phyloP scores from a whole-genome alignment of 2,888 invertebrate genomes.

The Andricus curvator region DNA sequence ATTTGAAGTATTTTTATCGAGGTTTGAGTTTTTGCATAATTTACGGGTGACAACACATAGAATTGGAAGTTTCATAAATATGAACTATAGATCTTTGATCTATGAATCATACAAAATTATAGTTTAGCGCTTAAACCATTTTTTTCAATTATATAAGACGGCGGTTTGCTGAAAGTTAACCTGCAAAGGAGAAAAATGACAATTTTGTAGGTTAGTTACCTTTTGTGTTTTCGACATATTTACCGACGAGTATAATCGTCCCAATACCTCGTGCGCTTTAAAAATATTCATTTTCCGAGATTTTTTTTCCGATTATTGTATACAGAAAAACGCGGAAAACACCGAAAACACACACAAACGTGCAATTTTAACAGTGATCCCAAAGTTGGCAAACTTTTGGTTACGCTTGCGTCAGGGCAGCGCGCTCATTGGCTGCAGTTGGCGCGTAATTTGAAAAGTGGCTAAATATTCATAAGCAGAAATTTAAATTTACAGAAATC shows the following conservation, averaged over 20 bases:
- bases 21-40: not conserved
- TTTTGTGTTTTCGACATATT: constrained; percentile 85
- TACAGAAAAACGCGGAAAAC: not conserved
- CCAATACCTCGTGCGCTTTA: constrained; percentile 67
- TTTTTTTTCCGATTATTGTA: not conserved
- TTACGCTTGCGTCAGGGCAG: too few species aligned
- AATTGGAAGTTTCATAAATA: not conserved
- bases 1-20: not conserved
- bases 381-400: too few species aligned
- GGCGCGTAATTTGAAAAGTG: too few species aligned
- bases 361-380: too few species aligned
- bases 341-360: not conserved
- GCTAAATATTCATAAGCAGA: too few species aligned
- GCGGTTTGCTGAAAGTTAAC: constrained; percentile 51
- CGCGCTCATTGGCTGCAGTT: too few species aligned
- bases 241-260: constrained; percentile 72
- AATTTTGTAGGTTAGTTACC: constrained; percentile 78
- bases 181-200: constrained; percentile 27
- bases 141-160: constrained; percentile 38
- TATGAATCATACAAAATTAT: constrained; percentile 18
- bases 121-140: constrained; percentile 46
- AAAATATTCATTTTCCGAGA: constrained; percentile 65
- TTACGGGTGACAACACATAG: not conserved
- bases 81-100: not conserved
- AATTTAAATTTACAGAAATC: too few species aligned